Evolutionary conservation across 2,113 vertebrate species (phyloP).

Genomic region (Heteronetta atricapilla): DNA sequence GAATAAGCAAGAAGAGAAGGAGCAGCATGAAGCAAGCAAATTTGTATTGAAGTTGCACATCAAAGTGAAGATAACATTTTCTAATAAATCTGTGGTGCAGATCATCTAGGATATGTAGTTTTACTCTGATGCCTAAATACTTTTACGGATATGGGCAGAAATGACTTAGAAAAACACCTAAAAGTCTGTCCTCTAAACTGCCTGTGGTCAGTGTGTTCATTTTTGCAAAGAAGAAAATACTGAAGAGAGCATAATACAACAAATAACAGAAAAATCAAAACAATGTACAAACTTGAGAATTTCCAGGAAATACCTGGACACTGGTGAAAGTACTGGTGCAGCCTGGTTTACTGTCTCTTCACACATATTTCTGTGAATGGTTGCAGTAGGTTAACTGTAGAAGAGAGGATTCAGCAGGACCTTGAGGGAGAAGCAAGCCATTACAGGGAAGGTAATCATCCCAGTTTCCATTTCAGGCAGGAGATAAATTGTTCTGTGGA

Average conservation of each 20-base stretch:
- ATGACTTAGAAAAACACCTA: not conserved
- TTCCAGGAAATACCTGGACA: not conserved
- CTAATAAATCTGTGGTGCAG: not conserved
- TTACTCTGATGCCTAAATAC: not conserved
- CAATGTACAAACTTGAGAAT: not conserved
- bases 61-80: constrained; percentile 14
- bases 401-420: not conserved
- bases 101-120: not conserved
- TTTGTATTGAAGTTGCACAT: constrained; percentile 1
- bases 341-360: not conserved
- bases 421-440: not conserved
- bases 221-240: not conserved
- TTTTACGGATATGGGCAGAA: not conserved
- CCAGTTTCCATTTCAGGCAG: not conserved
- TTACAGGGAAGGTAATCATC: not conserved
- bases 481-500: not conserved
- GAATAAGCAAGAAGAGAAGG: not conserved
- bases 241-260: not conserved
- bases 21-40: not conserved
- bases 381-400: not conserved
- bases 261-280: not conserved
- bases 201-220: not conserved
- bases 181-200: not conserved
- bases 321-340: not conserved
- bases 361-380: not conserved